Evolutionary conservation across 1,140 invertebrate genomes (phyloP), one percentile per base, ranked within the genome.

Genomic region (Drosophila azteca): DNA sequence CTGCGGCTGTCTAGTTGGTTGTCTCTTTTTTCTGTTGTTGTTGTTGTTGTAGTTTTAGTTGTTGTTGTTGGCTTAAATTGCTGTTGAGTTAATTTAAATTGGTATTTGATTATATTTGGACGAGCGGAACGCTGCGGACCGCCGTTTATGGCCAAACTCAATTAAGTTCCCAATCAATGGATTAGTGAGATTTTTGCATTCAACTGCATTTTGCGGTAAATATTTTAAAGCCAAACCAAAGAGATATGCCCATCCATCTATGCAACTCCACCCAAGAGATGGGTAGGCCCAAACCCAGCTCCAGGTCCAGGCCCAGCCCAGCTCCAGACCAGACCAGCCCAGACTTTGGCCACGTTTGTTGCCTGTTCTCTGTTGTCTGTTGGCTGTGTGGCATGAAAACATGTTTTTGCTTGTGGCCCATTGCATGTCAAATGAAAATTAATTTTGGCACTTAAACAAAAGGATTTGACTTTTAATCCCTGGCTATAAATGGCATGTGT

Each of bases 371-470:
- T 13, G 17, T 20, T 20, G 17, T 20, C 17, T 13, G 31, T 35
- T 35, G 35, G 13, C 35, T 39, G 35, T 39, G 35, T 39, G 35
- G 35, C 35, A 39, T 39, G 50, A 75, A 75, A 77, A 70, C 77
- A 87, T 85, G 82, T 69, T 85, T 77, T 87, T 67, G 55, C 63
- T 69, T 74, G 54, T 84, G 62, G 76, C 80, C 77, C 81, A 78
- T 87, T 87, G 82, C 82, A 87, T 87, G 82, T 87, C 82, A 88
- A 88, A 87, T 82, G 83, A 80, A 87, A 87, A 87, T 87, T 87
- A 87, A 87, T 87, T 87, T 87, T 87, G 82, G 83, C 82, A 87
- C 82, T 87, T 87, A 88, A 87, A 87, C 82, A 87, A 87, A 87
- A 87, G 82, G 82, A 87, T 87, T 87, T 87, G 82, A 87, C 82